Conservation (phyloP, 2,888 invertebrate genomes). For the Acholoe squamosa region DNA sequence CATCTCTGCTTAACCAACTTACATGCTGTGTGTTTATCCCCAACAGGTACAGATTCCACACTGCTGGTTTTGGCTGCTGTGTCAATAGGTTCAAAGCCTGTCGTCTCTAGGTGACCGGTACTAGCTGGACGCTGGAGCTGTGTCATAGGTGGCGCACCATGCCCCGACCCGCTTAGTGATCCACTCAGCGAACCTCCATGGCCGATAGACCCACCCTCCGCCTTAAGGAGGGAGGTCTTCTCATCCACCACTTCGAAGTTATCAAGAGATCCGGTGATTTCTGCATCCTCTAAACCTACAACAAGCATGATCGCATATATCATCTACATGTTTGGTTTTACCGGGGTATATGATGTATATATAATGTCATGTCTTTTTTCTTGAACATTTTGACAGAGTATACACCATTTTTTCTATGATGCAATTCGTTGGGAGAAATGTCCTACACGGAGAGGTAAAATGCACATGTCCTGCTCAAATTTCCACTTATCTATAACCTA, state of each 20-base stretch:
- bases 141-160: not conserved
- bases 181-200: slow-evolving; percentile 68
- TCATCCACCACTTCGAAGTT: slow-evolving; percentile 89
- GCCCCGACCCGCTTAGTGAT: slow-evolving; percentile 62
- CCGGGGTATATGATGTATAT: no score
- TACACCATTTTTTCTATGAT: no score
- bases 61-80: slow-evolving; percentile 36
- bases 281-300: slow-evolving; percentile 64
- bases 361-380: no score
- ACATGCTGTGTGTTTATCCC: not conserved
- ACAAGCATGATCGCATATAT: no score
- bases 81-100: slow-evolving; percentile 14
- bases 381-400: no score
- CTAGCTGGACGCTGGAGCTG: slow-evolving; percentile 50
- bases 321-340: no score
- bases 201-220: slow-evolving; percentile 82
- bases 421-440: no score
- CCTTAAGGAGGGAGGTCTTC: slow-evolving; percentile 88
- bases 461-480: no score
- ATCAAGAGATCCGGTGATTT: slow-evolving; percentile 68
- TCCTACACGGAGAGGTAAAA: no score
- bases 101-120: slow-evolving; percentile 53
- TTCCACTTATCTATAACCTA: no score
- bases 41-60: slow-evolving; percentile 38
- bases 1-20: no score